Base-by-base conservation (phyloP, 2,888 invertebrate species). In the Bugula neritina region DNA sequence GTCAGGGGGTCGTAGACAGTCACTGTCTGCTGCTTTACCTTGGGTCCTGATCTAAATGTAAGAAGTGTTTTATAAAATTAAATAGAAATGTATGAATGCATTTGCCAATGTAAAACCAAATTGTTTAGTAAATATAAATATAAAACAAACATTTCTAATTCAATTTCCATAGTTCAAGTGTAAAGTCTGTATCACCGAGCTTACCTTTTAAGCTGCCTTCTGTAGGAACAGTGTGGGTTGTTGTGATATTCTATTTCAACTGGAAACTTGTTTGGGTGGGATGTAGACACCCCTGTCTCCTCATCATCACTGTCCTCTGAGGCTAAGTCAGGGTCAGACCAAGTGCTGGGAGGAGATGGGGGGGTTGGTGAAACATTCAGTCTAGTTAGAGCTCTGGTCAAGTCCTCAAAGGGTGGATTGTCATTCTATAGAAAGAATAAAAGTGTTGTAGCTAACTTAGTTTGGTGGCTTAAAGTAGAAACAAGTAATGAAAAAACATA, bases 251-350 rank as follows among this genome's bases (percentile, higher is more conserved):
- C 63, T 63, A 63, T 63, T 63, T 63, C 63, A 25, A 63, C 63
- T 13, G 63, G 63, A n/a, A 63, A 63, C n/a, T 63, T 63, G 31
- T 63, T 63, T 34, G 63, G 63, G 31, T 63, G 63, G 13, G 63
- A 80, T 80, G 75, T 75, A 75, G 69, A 80, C 80, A n/a, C 81
- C 80, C 10, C 74, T 80, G 27, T 74, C 72, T 31, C 72, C 72
- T 43, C 43, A 10, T 43, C 43, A 10, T 43, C 43, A 17, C 43
- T 43, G 17, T 43, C 43, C 17, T 43, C 43, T 43, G 43, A 43
- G 43, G 43, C 43, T 43, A 43, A 17, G 5, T 43, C 43, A 10
- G 43, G 43, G 43, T 43, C 43, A 10, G 43, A 43, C 43, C 43
- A 43, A 10, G 17, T 43, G 17, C 43, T 43, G 17, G 43, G 10